These are phyloP conservation scores for Rhopalosiphum maidis DNA, from an alignment of 1,140 invertebrate genomes.

Conservation along the genomic window DNA sequence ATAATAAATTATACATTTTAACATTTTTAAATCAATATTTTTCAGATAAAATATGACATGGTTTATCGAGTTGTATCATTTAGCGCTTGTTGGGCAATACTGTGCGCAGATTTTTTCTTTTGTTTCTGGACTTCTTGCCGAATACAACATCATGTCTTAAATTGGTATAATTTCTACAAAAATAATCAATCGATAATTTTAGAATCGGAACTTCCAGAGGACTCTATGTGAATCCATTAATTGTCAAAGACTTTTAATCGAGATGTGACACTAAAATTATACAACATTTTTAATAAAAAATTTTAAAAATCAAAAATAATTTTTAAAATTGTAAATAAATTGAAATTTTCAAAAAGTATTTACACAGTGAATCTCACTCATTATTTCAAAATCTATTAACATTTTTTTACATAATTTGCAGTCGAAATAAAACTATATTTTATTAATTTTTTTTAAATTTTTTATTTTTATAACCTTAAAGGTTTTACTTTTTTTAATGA, in stretches of 20 bases:
- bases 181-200: not conserved
- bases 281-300: not conserved
- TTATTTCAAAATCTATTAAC: too few relatives aligned
- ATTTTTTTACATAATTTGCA: too few relatives aligned
- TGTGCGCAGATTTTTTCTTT: constrained; percentile 15
- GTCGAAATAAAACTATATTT: too few relatives aligned
- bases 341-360: too few relatives aligned
- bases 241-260: not conserved
- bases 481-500: too few relatives aligned
- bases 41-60: not conserved
- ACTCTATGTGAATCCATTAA: not conserved
- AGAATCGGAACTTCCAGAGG: not conserved
- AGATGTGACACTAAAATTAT: not conserved
- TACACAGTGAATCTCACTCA: too few relatives aligned
- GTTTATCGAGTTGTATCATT: not conserved
- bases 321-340: not conserved
- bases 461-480: too few relatives aligned
- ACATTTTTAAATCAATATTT: not conserved
- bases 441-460: too few relatives aligned
- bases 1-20: not conserved
- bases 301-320: not conserved
- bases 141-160: not conserved
- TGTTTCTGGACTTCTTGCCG: constrained; percentile 4
- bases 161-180: not conserved
- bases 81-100: not conserved